These are phyloP conservation scores for Cebus imitator DNA, from an alignment of 2,113 vertebrate genomes.

Conservation along the genomic window DNA sequence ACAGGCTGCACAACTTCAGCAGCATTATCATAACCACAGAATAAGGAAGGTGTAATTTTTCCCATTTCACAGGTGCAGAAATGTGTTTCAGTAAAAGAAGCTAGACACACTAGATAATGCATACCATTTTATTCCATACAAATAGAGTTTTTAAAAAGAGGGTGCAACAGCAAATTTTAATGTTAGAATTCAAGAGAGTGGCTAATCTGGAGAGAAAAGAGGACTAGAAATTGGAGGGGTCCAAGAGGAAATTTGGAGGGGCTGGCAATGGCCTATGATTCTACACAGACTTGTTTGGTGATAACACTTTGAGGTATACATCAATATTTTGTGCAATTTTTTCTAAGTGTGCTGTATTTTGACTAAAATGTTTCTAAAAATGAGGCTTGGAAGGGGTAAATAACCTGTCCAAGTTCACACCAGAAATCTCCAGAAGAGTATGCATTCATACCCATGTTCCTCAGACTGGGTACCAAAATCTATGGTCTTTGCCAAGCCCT, in stretches of 20 bases:
- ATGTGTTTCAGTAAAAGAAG: background rate
- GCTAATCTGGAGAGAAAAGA: background rate
- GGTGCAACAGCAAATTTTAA: background rate
- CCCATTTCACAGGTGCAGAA: background rate
- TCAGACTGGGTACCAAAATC: background rate
- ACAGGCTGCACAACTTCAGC: background rate
- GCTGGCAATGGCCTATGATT: background rate
- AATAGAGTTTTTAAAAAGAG: background rate
- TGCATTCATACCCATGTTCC: background rate
- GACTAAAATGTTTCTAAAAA: background rate
- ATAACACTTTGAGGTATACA: background rate
- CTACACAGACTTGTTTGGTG: background rate
- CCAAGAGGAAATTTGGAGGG: background rate
- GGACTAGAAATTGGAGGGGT: background rate
- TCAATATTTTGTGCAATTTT: background rate
- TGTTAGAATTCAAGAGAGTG: background rate
- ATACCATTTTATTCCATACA: background rate
- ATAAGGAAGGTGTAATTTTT: background rate
- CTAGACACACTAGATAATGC: background rate
- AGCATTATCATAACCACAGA: background rate
- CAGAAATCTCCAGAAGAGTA: background rate
- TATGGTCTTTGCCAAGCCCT: background rate
- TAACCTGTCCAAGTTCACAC: background rate
- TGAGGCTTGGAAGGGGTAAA: background rate
- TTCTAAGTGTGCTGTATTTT: background rate